Conservation (phyloP, 2,888 invertebrate species). For the Nasonovia ribisnigri region DNA sequence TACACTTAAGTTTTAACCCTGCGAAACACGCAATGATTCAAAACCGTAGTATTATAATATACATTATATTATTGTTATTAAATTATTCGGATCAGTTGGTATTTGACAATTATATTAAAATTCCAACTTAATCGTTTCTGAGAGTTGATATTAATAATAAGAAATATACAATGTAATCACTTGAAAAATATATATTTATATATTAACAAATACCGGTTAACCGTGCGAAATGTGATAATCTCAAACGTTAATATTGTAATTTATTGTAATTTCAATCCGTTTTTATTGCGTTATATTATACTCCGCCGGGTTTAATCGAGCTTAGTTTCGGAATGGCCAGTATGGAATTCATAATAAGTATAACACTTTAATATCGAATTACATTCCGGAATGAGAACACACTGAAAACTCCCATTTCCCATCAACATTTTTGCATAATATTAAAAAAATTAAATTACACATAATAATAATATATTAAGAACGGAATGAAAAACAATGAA, state of each 20-base stretch:
- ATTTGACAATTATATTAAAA: conserved; percentile 6
- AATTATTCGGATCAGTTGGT: not conserved
- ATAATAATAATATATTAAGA: not conserved
- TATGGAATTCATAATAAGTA: conserved; percentile 34
- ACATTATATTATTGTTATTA: not conserved
- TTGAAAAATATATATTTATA: not conserved
- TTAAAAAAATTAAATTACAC: not conserved
- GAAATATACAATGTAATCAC: conserved; percentile 20
- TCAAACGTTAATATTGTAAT: conserved; percentile 20
- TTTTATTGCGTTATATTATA: conserved; percentile 40
- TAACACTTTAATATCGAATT: conserved; percentile 40
- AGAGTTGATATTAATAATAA: not conserved
- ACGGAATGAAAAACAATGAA: not conserved
- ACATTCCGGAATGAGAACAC: not conserved
- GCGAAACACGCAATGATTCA: not conserved
- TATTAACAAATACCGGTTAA: conserved; percentile 7
- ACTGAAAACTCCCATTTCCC: not conserved
- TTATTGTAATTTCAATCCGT: conserved; percentile 41
- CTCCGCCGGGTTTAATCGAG: not conserved
- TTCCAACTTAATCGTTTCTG: not conserved
- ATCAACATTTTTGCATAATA: not conserved
- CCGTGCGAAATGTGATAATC: conserved; percentile 39
- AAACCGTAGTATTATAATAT: not conserved
- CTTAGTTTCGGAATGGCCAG: conserved; percentile 26
- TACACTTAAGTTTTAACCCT: not conserved